Evolutionary conservation across 2,888 invertebrate genomes (phyloP), one percentile per base, ranked within the genome.

Genomic region (Lepidocyrtoides sp.): DNA sequence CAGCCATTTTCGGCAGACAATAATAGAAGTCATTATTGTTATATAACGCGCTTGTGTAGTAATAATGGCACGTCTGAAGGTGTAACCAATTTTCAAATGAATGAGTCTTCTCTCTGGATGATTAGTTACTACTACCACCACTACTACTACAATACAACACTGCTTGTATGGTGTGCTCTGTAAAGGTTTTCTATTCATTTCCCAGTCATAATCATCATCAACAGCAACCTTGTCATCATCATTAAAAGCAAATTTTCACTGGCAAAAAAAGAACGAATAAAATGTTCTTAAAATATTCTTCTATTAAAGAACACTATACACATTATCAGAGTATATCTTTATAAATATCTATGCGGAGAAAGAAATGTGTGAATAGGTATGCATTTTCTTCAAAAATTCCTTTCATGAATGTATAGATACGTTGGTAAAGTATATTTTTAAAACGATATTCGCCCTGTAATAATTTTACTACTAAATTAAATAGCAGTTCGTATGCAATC

Each of bases 71-170:
- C 12, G 7, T n/a, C 60, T 60, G 23, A 66, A 83, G 63, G 83
- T 66, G 83, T 44, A 66, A 66, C 66, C 48, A 83, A 83, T 83
- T 83, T 83, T 66, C 48, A 83, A 83, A 83, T 48, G 44, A 32
- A 29, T 81, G 82, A 8, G 2, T 60, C 23, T 60, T 14, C n/a
- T n/a, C 23, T 63, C 23, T 44, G 82, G 44, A 69, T 84, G 69
- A 84, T 29, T 84, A 51, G 84, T 84, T 69, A 32, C 51, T 84
- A 60, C 26, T 2, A n/a, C n/a, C n/a, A n/a, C n/a, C n/a, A n/a
- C n/a, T n/a, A n/a, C n/a, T n/a, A n/a, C n/a, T n/a, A n/a, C n/a
- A n/a, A n/a, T n/a, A n/a, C n/a, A n/a, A n/a, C n/a, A n/a, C n/a
- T n/a, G n/a, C n/a, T n/a, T n/a, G n/a, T n/a, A n/a, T n/a, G 26